Conservation (phyloP, 1,140 invertebrate genomes). For the Cecropterus lyciades region DNA sequence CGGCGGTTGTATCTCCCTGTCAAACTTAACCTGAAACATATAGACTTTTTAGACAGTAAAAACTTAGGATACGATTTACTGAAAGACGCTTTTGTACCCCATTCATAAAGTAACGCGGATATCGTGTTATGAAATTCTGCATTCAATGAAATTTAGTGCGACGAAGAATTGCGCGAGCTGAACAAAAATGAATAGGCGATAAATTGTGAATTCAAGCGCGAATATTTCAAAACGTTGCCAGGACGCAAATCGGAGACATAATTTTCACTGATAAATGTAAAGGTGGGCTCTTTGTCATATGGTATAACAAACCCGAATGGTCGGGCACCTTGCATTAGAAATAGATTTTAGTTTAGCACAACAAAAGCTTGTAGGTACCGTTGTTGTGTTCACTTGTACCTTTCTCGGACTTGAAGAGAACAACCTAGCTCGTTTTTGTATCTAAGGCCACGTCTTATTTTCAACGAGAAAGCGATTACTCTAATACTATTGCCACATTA, state of each 20-base stretch:
- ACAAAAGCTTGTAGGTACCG: slow-evolving; percentile 11
- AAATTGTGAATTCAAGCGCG: slow-evolving; percentile 34
- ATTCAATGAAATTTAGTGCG: slow-evolving; percentile 25
- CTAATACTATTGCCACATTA: too few relatives aligned
- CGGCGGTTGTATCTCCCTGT: too few relatives aligned
- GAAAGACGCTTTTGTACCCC: background rate
- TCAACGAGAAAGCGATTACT: background rate
- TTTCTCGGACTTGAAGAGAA: slow-evolving; percentile 1
- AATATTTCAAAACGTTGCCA: slow-evolving; percentile 36
- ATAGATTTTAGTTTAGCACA: slow-evolving; percentile 17
- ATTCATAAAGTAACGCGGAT: background rate
- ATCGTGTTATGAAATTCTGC: slow-evolving; percentile 20
- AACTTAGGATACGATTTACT: background rate
- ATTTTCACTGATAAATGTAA: slow-evolving; percentile 35
- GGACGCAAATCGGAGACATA: slow-evolving; percentile 34
- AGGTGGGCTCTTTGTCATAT: slow-evolving; percentile 30
- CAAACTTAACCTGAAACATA: too few relatives aligned
- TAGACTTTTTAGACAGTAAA: too few relatives aligned
- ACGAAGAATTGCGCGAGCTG: slow-evolving; percentile 22
- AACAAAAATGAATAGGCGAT: slow-evolving; percentile 37
- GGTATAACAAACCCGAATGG: slow-evolving; percentile 6
- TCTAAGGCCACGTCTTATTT: background rate
- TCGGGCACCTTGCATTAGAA: slow-evolving; percentile 17
- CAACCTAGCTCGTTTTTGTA: background rate
- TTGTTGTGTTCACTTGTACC: background rate